Base-by-base conservation (phyloP, 2,888 invertebrate species). In the Atrina japonica region DNA sequence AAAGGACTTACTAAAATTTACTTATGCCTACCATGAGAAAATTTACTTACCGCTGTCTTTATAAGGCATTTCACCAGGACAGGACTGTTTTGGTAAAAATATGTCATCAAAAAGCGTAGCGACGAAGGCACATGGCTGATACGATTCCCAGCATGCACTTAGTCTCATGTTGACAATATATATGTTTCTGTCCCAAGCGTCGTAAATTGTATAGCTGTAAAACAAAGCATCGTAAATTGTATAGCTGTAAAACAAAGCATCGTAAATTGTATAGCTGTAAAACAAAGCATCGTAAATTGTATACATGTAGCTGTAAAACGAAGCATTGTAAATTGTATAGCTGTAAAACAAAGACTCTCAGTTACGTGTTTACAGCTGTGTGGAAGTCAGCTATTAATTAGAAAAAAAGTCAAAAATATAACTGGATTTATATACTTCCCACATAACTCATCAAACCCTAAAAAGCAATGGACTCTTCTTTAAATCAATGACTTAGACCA, bases 191-290 rank as follows among this genome's bases (percentile, higher is more conserved):
- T 71, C 70, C 11, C 30, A 64, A 21, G 75, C 52, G 49, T 75
- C 69, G 50, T 71, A 63, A 6, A 77, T 43, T 27, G 45, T 73
- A 50, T 75, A 71, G 30, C 77, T 77, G 30, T 43, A 53, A 66
- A 18, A 27, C 25, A 3, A 16, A 61, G 11, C 40, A 23, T 35
- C n/a, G 50, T 71, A 63, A 6, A 77, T 43, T 27, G 45, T 73
- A 50, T 75, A 71, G 30, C 77, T 77, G 30, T 43, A 53, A 66
- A 18, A 27, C 25, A 3, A 16, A 61, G 11, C 40, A 23, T 35
- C n/a, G 50, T 71, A 63, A 6, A 77, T 43, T 27, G 45, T 73
- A 50, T 75, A 71, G 30, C 77, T 77, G 30, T 43, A 53, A 66
- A 18, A 27, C 25, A 3, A 16, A 61, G 11, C 40, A 23, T 35